phyloP scores from a whole-genome alignment of 2,888 invertebrate genomes.

The Scaptomyza caliginosa region DNA sequence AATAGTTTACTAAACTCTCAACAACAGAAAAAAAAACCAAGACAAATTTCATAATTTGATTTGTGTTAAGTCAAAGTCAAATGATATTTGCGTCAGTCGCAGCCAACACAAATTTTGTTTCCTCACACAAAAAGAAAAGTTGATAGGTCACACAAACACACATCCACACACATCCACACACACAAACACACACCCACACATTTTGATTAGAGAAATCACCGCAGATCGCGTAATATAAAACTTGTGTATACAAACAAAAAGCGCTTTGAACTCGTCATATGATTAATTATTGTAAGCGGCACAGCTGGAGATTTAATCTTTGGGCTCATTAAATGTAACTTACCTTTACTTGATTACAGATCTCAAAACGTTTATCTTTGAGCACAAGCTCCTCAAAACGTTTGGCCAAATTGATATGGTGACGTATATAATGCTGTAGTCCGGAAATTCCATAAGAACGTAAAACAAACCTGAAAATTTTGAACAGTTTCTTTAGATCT shows the following conservation, averaged over 20 bases:
- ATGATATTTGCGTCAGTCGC: constrained; percentile 55
- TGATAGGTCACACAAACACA: constrained; percentile 46
- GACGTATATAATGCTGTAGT: constrained; percentile 95
- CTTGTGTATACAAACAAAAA: constrained; percentile 30
- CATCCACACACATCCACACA: constrained; percentile 19
- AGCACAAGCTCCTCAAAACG: constrained; percentile 92
- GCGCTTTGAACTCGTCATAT: constrained; percentile 65
- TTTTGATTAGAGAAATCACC: constrained; percentile 31
- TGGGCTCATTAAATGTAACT: constrained; percentile 68
- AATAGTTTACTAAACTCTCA: constrained; percentile 32
- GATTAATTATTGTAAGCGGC: constrained; percentile 54
- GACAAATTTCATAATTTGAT: constrained; percentile 49
- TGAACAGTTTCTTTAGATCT: neutral
- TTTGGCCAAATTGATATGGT: constrained; percentile 95
- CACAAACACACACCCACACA: constrained; percentile 31
- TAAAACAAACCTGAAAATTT: constrained; percentile 89
- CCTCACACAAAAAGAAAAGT: constrained; percentile 5
- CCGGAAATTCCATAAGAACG: constrained; percentile 97
- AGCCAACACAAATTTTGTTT: constrained; percentile 23
- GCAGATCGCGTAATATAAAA: constrained; percentile 21
- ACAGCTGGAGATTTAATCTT: constrained; percentile 1
- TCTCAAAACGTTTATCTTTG: constrained; percentile 93
- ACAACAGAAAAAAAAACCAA: constrained; percentile 20
- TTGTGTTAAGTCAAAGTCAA: constrained; percentile 56
- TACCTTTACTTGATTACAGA: constrained; percentile 96